Base-by-base conservation (phyloP, 2,797 vertebrate species). In the Girardinus metallicus region DNA sequence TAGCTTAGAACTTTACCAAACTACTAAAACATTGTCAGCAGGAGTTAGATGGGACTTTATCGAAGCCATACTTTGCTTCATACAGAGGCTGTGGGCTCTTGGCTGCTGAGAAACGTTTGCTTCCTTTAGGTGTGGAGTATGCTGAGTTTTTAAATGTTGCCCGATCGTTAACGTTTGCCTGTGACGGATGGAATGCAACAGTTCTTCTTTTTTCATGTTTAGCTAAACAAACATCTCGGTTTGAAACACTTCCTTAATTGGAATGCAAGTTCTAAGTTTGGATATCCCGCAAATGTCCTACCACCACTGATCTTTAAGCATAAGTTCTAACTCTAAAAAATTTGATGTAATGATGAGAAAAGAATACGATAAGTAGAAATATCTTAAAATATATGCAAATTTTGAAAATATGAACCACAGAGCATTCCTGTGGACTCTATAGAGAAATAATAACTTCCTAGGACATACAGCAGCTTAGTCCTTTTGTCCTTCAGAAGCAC, bases 401-500 rank as follows among this genome's bases (percentile, higher is more conserved):
- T 64, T 64, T 31, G 31, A 64, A 60, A 60, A 60, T 31, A 16
- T 31, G 18, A 66, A 13, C 15, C 7, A 29, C 49, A 55, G 49
- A 73, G 36, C 49, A 70, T 18, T 39, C 16, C 43, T 70, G 46
- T n/a, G 11, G 39, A 73, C 62, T 7, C 7, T 1, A 3, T 10
- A 66, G 34, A 36, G 41, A 75, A 49, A 53, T 31, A 78, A 62
- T 21, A 49, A 36, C 70, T 72, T 83, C 29, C 34, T 13, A 71
- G 74, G 46, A 10, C 7, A 29, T 5, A 10, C 21, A 53, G 21
- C 3, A 29, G 71, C 60, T 53, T 29, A 70, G 5, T 16, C 10
- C 13, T 53, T 31, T 74, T 31, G 1, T 21, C 49, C 62, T 71
- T 3, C 4, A 76, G 57, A 44, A 11, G 31, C 10, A 60, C 78